These are phyloP conservation scores for Ceraclea dissimilis DNA, from an alignment of 2,888 invertebrate species.

Conservation along the genomic window DNA sequence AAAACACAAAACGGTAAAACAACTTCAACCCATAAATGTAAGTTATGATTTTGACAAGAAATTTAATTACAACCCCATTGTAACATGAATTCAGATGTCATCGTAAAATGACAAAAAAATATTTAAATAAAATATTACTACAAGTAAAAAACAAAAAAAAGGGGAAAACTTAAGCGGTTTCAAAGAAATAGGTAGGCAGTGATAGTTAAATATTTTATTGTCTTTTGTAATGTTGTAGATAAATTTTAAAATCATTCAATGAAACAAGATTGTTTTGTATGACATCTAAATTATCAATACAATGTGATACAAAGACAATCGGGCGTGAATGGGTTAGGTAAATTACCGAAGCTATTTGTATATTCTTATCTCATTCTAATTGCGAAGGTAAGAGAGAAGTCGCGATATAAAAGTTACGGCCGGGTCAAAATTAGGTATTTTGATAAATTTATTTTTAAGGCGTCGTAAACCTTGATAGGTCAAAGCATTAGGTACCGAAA, in stretches of 20 bases:
- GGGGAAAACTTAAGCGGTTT: too few relatives aligned
- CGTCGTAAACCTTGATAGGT: not conserved
- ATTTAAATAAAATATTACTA: not conserved
- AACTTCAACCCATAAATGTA: too few relatives aligned
- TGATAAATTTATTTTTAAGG: conserved; percentile 1
- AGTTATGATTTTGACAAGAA: too few relatives aligned
- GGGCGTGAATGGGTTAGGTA: not conserved
- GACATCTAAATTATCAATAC: not conserved
- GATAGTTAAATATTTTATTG: not conserved
- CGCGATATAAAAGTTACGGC: not conserved
- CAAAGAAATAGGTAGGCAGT: not conserved
- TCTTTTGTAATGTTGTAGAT: not conserved
- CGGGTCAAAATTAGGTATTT: not conserved
- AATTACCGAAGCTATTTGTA: not conserved
- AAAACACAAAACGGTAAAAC: too few relatives aligned
- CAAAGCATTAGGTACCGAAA: not conserved
- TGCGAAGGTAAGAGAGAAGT: not conserved
- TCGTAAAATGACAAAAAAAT: not conserved
- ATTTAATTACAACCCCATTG: too few relatives aligned
- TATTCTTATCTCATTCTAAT: not conserved
- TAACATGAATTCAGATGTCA: not conserved
- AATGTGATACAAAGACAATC: not conserved
- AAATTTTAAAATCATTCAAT: not conserved
- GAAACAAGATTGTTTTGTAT: not conserved
- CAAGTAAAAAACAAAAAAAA: not conserved